These are phyloP conservation scores for Apantesis nais DNA, from an alignment of 2,888 invertebrate genomes.

Conservation along the genomic window DNA sequence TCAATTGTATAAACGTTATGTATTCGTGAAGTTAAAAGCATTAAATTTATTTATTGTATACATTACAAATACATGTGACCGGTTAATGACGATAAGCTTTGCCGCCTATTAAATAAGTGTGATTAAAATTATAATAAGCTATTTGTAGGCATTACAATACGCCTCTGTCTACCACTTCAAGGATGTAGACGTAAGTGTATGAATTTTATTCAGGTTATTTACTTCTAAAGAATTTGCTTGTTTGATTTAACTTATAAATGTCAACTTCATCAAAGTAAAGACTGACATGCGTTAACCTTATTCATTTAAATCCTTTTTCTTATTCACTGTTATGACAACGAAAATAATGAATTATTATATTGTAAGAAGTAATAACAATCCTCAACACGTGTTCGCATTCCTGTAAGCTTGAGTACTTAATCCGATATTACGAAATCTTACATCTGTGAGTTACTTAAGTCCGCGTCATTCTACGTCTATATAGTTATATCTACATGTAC, in stretches of 20 bases:
- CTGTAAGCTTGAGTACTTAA: conserved; percentile 51
- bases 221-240: not conserved
- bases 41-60: not conserved
- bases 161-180: not conserved
- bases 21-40: not conserved
- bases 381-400: conserved; percentile 54
- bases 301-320: not conserved
- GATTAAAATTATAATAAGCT: not conserved
- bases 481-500: not conserved
- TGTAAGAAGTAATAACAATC: conserved; percentile 39
- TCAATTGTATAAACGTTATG: not conserved
- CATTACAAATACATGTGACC: not conserved
- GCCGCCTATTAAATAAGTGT: not conserved
- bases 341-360: not conserved
- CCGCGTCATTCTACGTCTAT: conserved; percentile 20
- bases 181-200: not conserved
- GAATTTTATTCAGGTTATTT: not conserved
- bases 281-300: not conserved
- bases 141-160: not conserved
- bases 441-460: conserved; percentile 59
- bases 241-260: not conserved
- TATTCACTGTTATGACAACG: not conserved
- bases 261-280: not conserved
- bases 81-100: not conserved
- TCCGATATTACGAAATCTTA: conserved; percentile 68